Percentiles rank a stretch among this genome's conserved stretches.
These are phyloP conservation scores for Lineus longissimus DNA, from an alignment of 1,140 invertebrate species.

Conservation along the genomic window DNA sequence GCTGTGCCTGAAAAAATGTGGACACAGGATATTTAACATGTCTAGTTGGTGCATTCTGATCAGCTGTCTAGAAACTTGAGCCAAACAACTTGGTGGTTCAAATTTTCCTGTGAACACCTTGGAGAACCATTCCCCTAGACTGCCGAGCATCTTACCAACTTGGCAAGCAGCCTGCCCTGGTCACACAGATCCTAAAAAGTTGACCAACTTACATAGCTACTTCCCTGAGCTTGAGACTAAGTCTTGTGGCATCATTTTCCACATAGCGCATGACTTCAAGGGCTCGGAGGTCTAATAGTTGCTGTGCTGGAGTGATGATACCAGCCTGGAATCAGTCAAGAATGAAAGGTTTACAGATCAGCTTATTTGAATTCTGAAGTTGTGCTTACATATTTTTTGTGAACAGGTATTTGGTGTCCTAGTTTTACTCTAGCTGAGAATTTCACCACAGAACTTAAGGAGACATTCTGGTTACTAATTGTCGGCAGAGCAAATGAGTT, in stretches of 20 bases:
- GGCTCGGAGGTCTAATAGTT: conserved; percentile 44
- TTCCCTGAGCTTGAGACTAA: conserved; percentile 43
- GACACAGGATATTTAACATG: background rate
- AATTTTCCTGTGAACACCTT: background rate
- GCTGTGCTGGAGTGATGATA: conserved; percentile 52
- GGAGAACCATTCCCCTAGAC: background rate
- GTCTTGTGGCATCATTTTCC: conserved; percentile 44
- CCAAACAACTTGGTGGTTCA: background rate
- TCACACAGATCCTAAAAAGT: background rate
- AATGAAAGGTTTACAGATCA: background rate
- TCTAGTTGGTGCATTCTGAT: background rate
- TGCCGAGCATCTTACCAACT: background rate
- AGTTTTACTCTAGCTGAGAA: background rate
- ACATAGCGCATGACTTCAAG: conserved; percentile 49
- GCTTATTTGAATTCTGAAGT: background rate
- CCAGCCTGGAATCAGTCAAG: conserved; percentile 52
- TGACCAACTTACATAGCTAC: conserved; percentile 44
- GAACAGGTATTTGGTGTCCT: too few species aligned
- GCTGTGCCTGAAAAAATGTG: conserved; percentile 59
- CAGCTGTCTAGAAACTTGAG: background rate
- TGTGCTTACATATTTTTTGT: too few species aligned
- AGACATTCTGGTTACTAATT: background rate
- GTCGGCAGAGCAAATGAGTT: background rate
- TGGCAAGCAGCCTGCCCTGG: background rate
- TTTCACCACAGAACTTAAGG: background rate